These are phyloP conservation scores for Lindbergichthys nudifrons DNA, from an alignment of 2,797 vertebrate genomes.

Conservation along the genomic window DNA sequence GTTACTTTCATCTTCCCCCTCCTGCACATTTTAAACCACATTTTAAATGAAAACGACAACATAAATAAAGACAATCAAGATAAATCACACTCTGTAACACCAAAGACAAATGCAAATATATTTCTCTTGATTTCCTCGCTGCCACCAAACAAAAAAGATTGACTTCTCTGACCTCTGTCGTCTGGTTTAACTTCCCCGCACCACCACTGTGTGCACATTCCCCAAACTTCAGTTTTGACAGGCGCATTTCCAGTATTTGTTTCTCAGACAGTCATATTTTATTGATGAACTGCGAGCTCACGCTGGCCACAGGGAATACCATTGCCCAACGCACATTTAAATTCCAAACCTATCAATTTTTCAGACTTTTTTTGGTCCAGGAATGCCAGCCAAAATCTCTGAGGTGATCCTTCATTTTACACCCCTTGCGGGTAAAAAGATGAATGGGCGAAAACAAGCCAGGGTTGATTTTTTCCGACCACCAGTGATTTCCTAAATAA, in stretches of 20 bases:
- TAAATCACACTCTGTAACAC: constrained; percentile 51
- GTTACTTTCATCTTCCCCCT: constrained; percentile 8
- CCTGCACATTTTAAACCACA: constrained; percentile 35
- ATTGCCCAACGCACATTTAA: constrained; percentile 66
- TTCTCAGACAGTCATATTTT: constrained; percentile 64
- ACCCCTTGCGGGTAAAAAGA: constrained; percentile 64
- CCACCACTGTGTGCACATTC: neutral
- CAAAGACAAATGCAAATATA: constrained; percentile 50
- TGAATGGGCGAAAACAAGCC: constrained; percentile 58
- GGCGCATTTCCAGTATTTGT: constrained; percentile 43
- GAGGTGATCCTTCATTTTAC: constrained; percentile 62
- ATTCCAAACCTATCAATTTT: constrained; percentile 70
- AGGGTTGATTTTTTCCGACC: constrained; percentile 58
- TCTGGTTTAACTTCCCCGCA: constrained; percentile 25
- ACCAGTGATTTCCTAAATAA: constrained; percentile 64
- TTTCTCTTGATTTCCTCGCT: constrained; percentile 31
- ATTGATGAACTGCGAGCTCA: constrained; percentile 61
- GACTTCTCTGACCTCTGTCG: constrained; percentile 57
- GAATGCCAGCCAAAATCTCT: constrained; percentile 43
- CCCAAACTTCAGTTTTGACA: constrained; percentile 51
- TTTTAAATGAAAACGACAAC: constrained; percentile 63
- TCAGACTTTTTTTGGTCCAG: constrained; percentile 56
- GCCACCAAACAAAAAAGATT: constrained; percentile 26
- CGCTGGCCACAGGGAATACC: constrained; percentile 47
- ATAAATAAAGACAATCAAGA: constrained; percentile 61